A percentile compares a stretch with the other conserved stretches of the same genome.
These are phyloP conservation scores for Isaurus tuberculatus DNA, from an alignment of 92 coral and sea anemone genomes.

Conservation along the genomic window DNA sequence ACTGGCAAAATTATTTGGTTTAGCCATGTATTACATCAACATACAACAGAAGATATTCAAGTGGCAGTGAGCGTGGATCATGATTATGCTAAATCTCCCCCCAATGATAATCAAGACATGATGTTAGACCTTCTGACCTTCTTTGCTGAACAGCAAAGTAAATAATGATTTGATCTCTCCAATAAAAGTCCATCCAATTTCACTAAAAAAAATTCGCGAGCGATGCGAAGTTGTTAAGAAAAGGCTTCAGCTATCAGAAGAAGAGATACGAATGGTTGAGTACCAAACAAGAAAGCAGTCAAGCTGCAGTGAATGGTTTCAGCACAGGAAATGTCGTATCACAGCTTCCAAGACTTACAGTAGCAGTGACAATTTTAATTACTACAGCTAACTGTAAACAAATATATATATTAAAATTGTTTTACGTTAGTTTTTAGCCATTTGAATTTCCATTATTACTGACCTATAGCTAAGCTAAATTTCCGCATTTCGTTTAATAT, in stretches of 20 bases:
- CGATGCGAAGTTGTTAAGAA: slow-evolving; percentile 2
- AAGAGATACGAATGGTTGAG: slow-evolving; percentile 31
- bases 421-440: too few species aligned
- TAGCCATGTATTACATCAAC: slow-evolving; percentile 30
- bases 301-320: slow-evolving; percentile 32
- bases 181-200: not conserved
- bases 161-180: not conserved
- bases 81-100: slow-evolving; percentile 16
- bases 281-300: slow-evolving; percentile 35
- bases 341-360: too few species aligned
- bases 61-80: slow-evolving; percentile 34
- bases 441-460: too few species aligned
- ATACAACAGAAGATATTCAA: slow-evolving; percentile 12
- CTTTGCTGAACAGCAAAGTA: slow-evolving; percentile 9
- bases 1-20: slow-evolving; percentile 49
- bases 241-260: slow-evolving; percentile 10
- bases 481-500: too few species aligned
- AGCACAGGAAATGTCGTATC: slow-evolving; percentile 22
- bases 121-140: too few species aligned
- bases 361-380: too few species aligned
- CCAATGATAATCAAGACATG: not conserved
- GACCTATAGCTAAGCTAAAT: too few species aligned
- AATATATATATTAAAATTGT: too few species aligned
- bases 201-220: not conserved
- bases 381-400: too few species aligned